phyloP scores from a whole-genome alignment of 2,888 invertebrate genomes.

The Ochlodes sylvanus region DNA sequence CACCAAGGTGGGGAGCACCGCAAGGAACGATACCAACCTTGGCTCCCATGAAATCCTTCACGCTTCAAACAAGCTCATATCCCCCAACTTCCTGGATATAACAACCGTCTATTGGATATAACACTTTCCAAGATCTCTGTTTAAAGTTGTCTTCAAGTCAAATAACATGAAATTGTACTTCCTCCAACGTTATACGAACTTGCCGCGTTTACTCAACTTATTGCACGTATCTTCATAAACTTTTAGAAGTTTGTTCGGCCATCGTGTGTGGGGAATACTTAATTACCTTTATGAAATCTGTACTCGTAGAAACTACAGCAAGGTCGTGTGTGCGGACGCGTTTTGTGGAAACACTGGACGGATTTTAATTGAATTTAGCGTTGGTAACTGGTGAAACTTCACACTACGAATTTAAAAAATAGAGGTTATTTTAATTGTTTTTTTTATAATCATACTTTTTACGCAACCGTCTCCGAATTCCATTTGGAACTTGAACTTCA shows the following conservation, averaged over 20 bases:
- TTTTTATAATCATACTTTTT: too few species aligned
- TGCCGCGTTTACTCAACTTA: background rate
- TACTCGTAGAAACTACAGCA: background rate
- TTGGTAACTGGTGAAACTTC: too few species aligned
- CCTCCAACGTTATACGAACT: background rate
- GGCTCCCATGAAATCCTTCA: too few species aligned
- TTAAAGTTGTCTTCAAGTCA: background rate
- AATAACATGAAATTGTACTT: background rate
- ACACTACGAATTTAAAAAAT: too few species aligned
- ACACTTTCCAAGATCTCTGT: background rate
- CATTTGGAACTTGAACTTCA: too few species aligned
- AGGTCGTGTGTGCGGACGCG: background rate
- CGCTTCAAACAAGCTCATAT: too few species aligned
- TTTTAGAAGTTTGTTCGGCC: constrained; percentile 2
- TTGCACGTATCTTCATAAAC: constrained; percentile 9
- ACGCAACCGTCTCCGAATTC: too few species aligned
- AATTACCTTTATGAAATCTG: constrained; percentile 5
- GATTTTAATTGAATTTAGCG: too few species aligned
- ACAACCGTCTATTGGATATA: background rate
- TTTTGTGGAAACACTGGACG: too few species aligned
- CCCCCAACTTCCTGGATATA: background rate
- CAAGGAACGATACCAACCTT: too few species aligned
- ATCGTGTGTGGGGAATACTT: constrained; percentile 4
- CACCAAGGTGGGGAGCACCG: too few species aligned
- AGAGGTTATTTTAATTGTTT: too few species aligned